These are phyloP conservation scores for Zaprionus tsacasi DNA, from an alignment of 1,140 invertebrate genomes.

Conservation along the genomic window DNA sequence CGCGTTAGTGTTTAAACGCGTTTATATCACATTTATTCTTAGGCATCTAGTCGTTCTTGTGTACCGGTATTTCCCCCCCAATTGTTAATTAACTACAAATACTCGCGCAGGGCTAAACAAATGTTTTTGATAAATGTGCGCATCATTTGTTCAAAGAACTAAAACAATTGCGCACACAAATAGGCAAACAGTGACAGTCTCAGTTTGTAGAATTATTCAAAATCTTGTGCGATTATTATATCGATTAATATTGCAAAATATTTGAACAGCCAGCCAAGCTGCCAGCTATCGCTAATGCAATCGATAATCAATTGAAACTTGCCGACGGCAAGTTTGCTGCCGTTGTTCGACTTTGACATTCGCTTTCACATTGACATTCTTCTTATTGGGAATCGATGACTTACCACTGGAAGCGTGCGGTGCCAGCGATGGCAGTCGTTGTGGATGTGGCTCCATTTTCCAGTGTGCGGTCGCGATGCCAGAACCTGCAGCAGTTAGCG, in stretches of 20 bases:
- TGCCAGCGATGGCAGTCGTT: constrained; percentile 64
- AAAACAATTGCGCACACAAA: constrained; percentile 2
- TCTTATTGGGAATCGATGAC: constrained; percentile 17
- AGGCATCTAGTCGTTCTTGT: not conserved
- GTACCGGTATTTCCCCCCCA: constrained; percentile 30
- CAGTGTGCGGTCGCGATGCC: constrained; percentile 75
- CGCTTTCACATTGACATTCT: not conserved
- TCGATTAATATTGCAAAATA: not conserved
- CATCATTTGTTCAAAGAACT: not conserved
- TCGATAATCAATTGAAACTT: not conserved
- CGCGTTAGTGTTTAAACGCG: constrained; percentile 25
- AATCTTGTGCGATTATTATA: not conserved
- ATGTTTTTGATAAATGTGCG: constrained; percentile 11
- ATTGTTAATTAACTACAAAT: constrained; percentile 43
- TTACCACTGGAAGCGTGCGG: constrained; percentile 68
- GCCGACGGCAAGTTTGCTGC: constrained; percentile 57
- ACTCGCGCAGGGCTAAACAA: constrained; percentile 8
- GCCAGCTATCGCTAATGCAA: not conserved
- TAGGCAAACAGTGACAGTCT: not conserved
- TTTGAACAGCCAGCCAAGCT: not conserved
- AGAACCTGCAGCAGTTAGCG: constrained; percentile 79
- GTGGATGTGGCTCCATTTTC: constrained; percentile 83
- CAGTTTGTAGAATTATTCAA: not conserved
- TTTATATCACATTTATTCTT: constrained; percentile 16
- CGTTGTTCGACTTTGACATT: not conserved